Evolutionary conservation across 2,113 vertebrate genomes (phyloP).

Genomic region (Xenopus borealis): DNA sequence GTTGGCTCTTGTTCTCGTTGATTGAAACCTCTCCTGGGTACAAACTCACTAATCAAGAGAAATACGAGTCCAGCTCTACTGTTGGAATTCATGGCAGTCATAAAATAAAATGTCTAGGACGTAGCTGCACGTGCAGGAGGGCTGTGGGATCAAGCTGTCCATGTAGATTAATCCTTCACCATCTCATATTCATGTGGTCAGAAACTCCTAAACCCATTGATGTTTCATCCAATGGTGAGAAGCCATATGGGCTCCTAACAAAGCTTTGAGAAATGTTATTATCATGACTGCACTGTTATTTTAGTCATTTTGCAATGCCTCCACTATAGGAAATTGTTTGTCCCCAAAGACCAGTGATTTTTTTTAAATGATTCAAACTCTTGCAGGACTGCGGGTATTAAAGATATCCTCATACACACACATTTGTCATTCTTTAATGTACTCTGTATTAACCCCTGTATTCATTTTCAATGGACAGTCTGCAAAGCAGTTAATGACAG

Average conservation of each 20-base stretch:
- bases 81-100: slow-evolving; percentile 34
- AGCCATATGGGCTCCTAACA: slow-evolving; percentile 1
- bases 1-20: slow-evolving; percentile 25
- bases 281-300: background rate
- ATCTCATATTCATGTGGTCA: slow-evolving; percentile 8
- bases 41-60: slow-evolving; percentile 37
- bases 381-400: background rate
- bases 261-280: background rate
- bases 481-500: background rate
- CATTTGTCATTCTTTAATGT: background rate
- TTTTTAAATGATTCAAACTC: background rate
- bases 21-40: slow-evolving; percentile 38
- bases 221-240: background rate
- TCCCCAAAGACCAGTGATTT: slow-evolving; percentile 1
- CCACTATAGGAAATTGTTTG: background rate
- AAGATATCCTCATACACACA: background rate
- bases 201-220: slow-evolving; percentile 1
- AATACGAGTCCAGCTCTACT: slow-evolving; percentile 38
- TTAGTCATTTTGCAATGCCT: background rate
- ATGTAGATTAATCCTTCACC: slow-evolving; percentile 12
- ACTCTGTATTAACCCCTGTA: background rate
- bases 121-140: slow-evolving; percentile 25
- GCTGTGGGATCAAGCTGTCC: slow-evolving; percentile 27
- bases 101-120: slow-evolving; percentile 42
- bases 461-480: background rate